Conservation (phyloP, 35 echinoderm and acorn worm genomes). For the Acanthaster planci region DNA sequence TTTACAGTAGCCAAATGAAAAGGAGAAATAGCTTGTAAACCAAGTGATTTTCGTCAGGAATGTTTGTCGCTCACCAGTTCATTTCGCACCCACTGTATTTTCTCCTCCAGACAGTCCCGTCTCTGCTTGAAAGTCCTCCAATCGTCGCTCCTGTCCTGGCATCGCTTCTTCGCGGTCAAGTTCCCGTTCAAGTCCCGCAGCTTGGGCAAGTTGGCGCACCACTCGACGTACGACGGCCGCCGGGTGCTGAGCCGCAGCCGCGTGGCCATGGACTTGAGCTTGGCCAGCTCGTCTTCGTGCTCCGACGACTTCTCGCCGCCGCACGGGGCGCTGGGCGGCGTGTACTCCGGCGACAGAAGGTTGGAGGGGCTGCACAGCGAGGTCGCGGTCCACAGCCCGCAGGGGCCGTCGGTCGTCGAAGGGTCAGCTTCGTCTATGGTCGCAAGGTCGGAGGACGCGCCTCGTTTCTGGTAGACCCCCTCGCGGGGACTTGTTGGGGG, state of each 20-base stretch:
- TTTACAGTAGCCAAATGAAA: too few relatives aligned
- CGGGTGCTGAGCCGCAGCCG: conserved; percentile 9
- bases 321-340: background rate
- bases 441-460: background rate
- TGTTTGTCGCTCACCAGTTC: conserved; percentile 19
- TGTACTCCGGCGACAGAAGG: background rate
- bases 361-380: background rate
- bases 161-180: background rate
- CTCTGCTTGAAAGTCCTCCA: background rate
- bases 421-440: background rate
- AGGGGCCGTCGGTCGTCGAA: background rate
- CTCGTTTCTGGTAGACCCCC: background rate
- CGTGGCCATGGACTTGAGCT: conserved; percentile 23
- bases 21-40: too few relatives aligned
- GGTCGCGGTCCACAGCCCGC: background rate
- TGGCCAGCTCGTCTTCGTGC: background rate
- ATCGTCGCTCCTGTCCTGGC: background rate
- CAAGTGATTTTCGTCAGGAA: too few relatives aligned
- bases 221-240: conserved; percentile 15
- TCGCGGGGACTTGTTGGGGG: background rate
- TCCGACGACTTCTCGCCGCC: background rate
- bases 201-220: conserved; percentile 1
- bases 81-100: conserved; percentile 15
- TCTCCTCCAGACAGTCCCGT: background rate
- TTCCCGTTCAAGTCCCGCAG: background rate